These are phyloP conservation scores for Spinus pinus DNA, from an alignment of 2,797 vertebrate species.

Conservation along the genomic window DNA sequence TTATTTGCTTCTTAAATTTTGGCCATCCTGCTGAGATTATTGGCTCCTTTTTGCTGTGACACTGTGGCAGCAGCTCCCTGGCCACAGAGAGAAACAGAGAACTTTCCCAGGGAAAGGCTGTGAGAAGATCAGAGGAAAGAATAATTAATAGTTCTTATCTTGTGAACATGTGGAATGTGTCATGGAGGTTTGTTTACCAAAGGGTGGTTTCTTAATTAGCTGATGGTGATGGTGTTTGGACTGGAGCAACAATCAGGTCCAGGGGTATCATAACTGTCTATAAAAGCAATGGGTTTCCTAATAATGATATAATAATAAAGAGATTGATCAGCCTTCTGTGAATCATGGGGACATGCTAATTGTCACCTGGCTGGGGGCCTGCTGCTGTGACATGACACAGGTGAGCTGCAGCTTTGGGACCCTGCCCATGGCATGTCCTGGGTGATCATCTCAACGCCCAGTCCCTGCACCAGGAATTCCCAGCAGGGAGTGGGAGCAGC, in stretches of 20 bases:
- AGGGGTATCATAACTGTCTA: not conserved
- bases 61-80: not conserved
- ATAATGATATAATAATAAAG: not conserved
- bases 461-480: not conserved
- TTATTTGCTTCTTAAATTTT: not conserved
- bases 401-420: not conserved
- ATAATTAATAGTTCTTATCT: not conserved
- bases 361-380: not conserved
- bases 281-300: not conserved
- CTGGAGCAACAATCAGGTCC: not conserved
- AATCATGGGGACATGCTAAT: not conserved
- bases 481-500: not conserved
- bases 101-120: not conserved
- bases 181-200: not conserved
- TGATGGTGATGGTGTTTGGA: not conserved
- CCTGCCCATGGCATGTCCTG: accelerated
- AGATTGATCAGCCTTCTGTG: not conserved
- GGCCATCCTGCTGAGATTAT: not conserved
- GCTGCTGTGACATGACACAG: not conserved
- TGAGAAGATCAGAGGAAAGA: not conserved
- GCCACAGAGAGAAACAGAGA: not conserved
- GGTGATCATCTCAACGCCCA: not conserved
- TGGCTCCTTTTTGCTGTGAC: not conserved
- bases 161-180: not conserved
- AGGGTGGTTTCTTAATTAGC: not conserved